Percentiles rank a stretch among this genome's conserved stretches.
Evolutionary conservation across 2,113 vertebrate genomes (phyloP).

Genomic region (Ardeotis arabs): DNA sequence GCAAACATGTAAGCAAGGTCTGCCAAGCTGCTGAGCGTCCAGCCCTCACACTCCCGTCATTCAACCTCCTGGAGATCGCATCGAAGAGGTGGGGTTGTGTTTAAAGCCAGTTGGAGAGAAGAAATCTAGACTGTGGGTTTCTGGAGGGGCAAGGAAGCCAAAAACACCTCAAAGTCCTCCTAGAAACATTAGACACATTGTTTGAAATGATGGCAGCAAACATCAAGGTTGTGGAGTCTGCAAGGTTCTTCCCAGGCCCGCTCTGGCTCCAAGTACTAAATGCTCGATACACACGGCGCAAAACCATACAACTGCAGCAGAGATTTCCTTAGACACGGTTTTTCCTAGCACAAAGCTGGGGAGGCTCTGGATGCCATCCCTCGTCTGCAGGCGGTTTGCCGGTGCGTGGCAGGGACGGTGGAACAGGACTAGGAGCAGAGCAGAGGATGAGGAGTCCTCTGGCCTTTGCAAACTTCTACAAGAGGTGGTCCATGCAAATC

Average conservation of each 20-base stretch:
- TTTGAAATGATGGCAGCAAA: background rate
- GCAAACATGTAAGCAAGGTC: background rate
- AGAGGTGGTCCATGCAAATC: too few relatives aligned
- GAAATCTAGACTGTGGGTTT: background rate
- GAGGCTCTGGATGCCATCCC: background rate
- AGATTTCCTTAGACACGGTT: background rate
- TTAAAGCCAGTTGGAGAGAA: constrained; percentile 5
- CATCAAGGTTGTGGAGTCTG: background rate
- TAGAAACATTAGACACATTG: background rate
- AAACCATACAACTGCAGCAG: background rate
- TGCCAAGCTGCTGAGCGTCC: background rate
- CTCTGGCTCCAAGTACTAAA: background rate
- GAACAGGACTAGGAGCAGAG: background rate
- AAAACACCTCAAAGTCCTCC: background rate
- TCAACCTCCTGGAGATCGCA: background rate
- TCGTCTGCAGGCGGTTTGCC: background rate
- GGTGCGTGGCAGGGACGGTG: background rate
- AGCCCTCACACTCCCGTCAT: background rate
- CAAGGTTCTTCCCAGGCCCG: background rate
- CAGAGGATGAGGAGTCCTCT: background rate
- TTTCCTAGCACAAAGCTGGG: background rate
- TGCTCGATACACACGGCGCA: fast-evolving
- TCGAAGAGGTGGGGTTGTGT: background rate
- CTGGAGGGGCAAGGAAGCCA: background rate
- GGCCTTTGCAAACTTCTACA: background rate